Percentiles rank a stretch among this genome's conserved stretches.
Evolutionary conservation across 1,140 invertebrate genomes (phyloP).

Genomic region (Aleiodes sp.): DNA sequence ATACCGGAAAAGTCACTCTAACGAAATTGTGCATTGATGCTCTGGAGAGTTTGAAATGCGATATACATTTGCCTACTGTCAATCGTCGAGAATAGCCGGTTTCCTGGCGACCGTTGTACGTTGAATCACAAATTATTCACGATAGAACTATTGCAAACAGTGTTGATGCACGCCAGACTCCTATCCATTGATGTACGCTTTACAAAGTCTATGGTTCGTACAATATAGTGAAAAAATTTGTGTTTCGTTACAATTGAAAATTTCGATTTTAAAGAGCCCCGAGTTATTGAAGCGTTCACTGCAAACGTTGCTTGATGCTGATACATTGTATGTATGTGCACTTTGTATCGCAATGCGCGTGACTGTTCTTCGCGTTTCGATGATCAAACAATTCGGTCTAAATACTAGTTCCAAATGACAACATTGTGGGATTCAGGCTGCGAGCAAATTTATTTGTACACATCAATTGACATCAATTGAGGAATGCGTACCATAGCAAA

Average conservation of each 20-base stretch:
- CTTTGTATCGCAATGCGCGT: too few species aligned
- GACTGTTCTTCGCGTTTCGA: neutral
- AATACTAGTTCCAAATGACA: neutral
- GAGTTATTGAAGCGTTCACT: neutral
- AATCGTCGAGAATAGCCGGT: slow-evolving; percentile 46
- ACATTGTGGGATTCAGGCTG: neutral
- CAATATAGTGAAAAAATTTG: too few species aligned
- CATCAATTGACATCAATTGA: slow-evolving; percentile 58
- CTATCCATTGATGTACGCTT: neutral
- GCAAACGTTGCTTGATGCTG: neutral
- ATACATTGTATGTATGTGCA: neutral
- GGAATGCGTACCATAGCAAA: slow-evolving; percentile 28
- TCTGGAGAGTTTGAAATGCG: slow-evolving; percentile 40
- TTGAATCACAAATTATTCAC: slow-evolving; percentile 22
- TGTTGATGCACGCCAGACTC: neutral
- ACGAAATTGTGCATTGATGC: neutral
- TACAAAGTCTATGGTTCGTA: neutral
- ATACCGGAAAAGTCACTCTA: slow-evolving; percentile 18
- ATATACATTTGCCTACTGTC: slow-evolving; percentile 35
- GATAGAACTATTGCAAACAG: slow-evolving; percentile 19
- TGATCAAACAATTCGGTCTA: neutral
- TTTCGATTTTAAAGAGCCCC: neutral
- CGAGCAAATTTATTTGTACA: slow-evolving; percentile 26
- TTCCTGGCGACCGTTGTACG: slow-evolving; percentile 32
- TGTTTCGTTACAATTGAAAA: too few species aligned